phyloP scores from a whole-genome alignment of 30 jellyfish, hydroid and myxozoan genomes.

The Pelagia noctiluca region DNA sequence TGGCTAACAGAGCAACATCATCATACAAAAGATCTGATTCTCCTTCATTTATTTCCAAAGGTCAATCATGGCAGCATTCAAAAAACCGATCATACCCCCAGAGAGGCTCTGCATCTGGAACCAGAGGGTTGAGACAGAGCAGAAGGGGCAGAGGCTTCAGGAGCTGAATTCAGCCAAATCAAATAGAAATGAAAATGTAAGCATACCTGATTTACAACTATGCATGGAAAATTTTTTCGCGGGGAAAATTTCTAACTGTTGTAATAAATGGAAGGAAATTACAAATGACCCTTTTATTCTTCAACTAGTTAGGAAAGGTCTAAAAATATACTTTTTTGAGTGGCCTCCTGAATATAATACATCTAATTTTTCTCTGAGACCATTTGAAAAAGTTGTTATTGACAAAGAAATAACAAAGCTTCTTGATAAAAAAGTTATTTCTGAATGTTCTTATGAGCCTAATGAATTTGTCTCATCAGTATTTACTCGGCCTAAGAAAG shows the following conservation, averaged over 20 bases:
- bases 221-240: not conserved
- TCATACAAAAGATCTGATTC: too few species aligned
- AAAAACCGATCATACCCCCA: too few species aligned
- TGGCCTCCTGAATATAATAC: not conserved
- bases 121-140: conserved; percentile 5
- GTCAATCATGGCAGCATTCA: too few species aligned
- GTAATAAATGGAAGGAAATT: not conserved
- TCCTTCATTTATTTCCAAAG: too few species aligned
- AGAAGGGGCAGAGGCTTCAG: not conserved
- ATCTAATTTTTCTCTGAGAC: not conserved
- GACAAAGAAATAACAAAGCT: not conserved
- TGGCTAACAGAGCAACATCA: too few species aligned
- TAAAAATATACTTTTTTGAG: not conserved
- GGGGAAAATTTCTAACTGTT: not conserved
- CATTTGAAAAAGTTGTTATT: not conserved
- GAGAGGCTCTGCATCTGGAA: too few species aligned
- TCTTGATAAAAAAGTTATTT: not conserved
- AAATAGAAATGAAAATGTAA: not conserved
- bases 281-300: not conserved
- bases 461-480: conserved; percentile 8
- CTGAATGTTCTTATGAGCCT: not conserved
- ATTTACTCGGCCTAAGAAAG: not conserved
- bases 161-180: not conserved
- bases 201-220: not conserved
- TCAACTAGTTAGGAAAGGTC: not conserved